Conservation (phyloP, 2,113 vertebrate species). For the Hippopotamus amphibius region DNA sequence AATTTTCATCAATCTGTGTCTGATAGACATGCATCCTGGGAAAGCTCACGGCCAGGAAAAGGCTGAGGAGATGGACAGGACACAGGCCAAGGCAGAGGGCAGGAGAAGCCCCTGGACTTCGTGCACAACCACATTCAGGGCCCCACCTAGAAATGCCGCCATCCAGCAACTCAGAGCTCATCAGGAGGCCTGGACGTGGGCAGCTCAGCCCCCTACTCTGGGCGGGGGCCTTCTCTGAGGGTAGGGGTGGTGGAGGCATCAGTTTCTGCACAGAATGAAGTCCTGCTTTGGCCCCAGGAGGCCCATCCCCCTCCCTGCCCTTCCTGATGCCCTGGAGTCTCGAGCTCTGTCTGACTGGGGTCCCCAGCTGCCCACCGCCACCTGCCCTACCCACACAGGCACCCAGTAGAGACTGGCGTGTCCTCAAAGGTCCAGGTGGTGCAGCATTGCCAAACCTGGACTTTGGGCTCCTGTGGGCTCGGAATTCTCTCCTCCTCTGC, state of each 20-base stretch:
- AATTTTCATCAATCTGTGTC: not conserved
- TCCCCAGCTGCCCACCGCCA: not conserved
- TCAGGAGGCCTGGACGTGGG: not conserved
- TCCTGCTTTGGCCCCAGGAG: not conserved
- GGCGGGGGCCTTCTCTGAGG: not conserved
- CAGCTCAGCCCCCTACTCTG: not conserved
- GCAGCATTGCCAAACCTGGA: no score
- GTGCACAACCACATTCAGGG: not conserved
- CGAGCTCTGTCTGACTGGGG: not conserved
- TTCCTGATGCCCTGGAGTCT: not conserved
- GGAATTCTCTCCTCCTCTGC: not conserved
- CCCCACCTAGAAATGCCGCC: not conserved
- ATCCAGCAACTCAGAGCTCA: not conserved
- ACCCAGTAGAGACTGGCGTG: not conserved
- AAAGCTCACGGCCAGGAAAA: not conserved
- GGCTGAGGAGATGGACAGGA: not conserved
- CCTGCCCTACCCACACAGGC: not conserved
- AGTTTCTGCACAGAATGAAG: not conserved
- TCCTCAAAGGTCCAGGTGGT: not conserved
- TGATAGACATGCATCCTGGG: not conserved
- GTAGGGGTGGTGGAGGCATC: no score
- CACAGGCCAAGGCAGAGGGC: not conserved
- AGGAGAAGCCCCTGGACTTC: not conserved
- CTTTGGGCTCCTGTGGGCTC: not conserved
- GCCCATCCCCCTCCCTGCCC: not conserved